Base-by-base conservation (phyloP, 2,888 invertebrate genomes). In the Pocota personata region DNA sequence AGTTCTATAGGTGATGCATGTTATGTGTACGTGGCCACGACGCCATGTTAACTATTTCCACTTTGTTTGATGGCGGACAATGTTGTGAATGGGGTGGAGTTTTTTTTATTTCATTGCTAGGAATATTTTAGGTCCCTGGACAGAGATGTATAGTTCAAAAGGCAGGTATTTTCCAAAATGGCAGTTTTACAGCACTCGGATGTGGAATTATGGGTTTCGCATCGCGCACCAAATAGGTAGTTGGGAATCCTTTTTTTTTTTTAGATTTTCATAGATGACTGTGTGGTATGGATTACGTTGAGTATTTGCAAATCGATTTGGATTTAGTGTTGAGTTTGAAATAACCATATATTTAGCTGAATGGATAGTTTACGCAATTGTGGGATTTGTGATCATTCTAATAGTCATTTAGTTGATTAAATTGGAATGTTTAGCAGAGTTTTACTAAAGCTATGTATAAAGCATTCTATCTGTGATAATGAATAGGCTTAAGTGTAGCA, bases 1-100 rank as follows among this genome's bases (percentile, higher is more conserved):
- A 75, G 62, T 27, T 79, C 64, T 69, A 32, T 79, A 57, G 79
- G 79, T 79, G 73, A 67, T 79, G 62, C 55, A 67, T 69, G 60
- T 67, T 60, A 55, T 60, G 27, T 66, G 32, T 30, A 52, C 30
- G 24, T 66, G 67, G 58, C 46, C 77, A 58, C 60, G 32, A 48
- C 57, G n/a, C 24, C 24, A 69, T 71, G 21, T 76, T 76, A 57
- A 82, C 50, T 76, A 40, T 82, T 62, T 62, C 37, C 75, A 71
- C 52, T 78, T 72, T 62, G 27, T 60, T 4, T 16, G 24, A 24
- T 16, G 16, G 55, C 10, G 55, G 55, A 14, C n/a, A 46, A 12
- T 24, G 32, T 21, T 16, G n/a, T 32, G 12, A 5, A 6, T 16
- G 3, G 6, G 43, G 46, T 32, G n/a, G 19, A 10, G 5, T 46